Base-by-base conservation (phyloP, 2,113 vertebrate genomes). In the Nematolebias whitei region DNA sequence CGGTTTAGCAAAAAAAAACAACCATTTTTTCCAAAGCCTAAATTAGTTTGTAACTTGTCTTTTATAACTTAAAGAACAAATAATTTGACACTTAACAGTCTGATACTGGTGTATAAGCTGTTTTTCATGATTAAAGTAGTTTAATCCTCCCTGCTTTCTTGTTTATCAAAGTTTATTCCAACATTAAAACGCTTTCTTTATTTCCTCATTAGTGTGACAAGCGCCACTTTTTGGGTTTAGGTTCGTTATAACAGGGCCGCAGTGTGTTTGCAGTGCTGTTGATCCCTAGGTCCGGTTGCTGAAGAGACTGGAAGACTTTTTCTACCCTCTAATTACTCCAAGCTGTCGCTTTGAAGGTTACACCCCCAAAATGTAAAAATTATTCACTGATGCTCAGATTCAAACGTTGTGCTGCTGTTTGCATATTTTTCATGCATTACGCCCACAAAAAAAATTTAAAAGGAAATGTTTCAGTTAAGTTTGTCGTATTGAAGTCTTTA, bases 261-360 rank as follows among this genome's bases (percentile, higher is more conserved):
- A 91, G 86, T 72, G 75, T 63, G 74, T 80, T 64, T 85, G 79
- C 71, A 56, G 44, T 85, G 76, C 53, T 78, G 77, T 79, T 85
- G 72, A 68, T 82, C 74, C 79, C 69, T 82, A 24, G 83, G 82
- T 87, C 83, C 66, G 39, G 71, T 85, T 76, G 78, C 77, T 74
- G 75, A 59, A 81, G 76, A 77, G 78, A 32, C 74, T 72, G 78
- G 76, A 78, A 83, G 74, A 56, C 82, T 84, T 90, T 91, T 89
- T 84, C 84, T 85, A 53, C 79, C 80, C 79, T 69, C 63, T 87
- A 91, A 90, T 91, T 92, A 82, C 76, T 88, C 83, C 90, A 91
- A 89, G 88, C 88, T 92, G 74, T 89, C 87, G 85, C 85, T 78
- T 83, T 78, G 60, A 85, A 75, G 66, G 62, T 64, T 73, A 19